A percentile compares a stretch with the other conserved stretches of the same genome.
These are phyloP conservation scores for Heterotilapia buettikoferi DNA, from an alignment of 2,113 vertebrate species.

Conservation along the genomic window DNA sequence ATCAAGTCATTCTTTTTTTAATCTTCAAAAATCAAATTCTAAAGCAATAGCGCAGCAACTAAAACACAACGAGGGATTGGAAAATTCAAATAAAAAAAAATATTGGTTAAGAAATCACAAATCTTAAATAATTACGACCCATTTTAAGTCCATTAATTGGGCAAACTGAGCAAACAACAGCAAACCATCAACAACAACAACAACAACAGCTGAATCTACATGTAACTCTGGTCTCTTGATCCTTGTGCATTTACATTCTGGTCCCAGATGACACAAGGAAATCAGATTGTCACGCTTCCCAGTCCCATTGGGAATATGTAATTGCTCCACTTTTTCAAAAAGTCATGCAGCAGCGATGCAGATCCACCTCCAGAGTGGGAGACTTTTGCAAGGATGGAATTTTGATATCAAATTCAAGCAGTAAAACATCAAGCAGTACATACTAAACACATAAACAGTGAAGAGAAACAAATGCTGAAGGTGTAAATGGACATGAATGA, in stretches of 20 bases:
- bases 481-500: slow-evolving; percentile 20
- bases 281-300: neutral
- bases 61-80: neutral
- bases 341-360: neutral
- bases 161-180: neutral
- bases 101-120: neutral
- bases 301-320: neutral
- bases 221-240: rapidly evolving
- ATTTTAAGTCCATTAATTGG: neutral
- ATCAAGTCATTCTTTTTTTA: neutral
- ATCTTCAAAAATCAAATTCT: neutral
- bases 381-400: neutral
- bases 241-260: neutral
- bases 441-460: neutral
- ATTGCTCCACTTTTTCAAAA: neutral
- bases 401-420: neutral
- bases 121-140: neutral
- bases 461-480: neutral
- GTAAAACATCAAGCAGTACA: neutral
- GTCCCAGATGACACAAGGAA: neutral
- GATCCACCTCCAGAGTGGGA: neutral
- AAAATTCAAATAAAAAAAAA: neutral
- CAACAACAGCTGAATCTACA: neutral
- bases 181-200: neutral
- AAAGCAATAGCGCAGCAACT: neutral